Base-by-base conservation (phyloP, 2,797 vertebrate genomes). In the Selene dorsalis region DNA sequence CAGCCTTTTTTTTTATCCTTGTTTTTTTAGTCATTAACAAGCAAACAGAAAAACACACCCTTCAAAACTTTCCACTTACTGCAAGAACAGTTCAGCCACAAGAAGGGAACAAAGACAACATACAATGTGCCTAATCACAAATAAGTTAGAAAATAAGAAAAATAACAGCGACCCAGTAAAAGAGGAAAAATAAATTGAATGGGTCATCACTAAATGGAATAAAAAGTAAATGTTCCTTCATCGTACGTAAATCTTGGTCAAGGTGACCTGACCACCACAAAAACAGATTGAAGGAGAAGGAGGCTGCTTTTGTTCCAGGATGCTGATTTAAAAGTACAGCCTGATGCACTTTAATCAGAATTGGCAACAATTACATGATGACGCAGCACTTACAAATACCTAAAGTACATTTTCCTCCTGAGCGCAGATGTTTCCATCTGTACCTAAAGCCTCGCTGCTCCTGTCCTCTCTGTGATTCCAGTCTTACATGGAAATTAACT, bases 211-310 rank as follows among this genome's bases (percentile, higher is more conserved):
- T 43, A 10, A 38, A 66, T 62, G 2, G 24, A 66, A 58, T 24
- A 57, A 41, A 3, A 24, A 50, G 12, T 48, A 1, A 11, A 18
- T 6, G 4, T 32, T 18, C 41, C 3, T 32, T 38, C 14, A 24
- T 35, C 7, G 32, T 35, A 8, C 7, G 0, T n/a, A 35, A 8
- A 35, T 35, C 32, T 35, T 35, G 32, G 6, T 79, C 38, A 45
- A 57, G 52, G 24, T 57, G 63, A 73, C 16, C 35, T 70, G 47
- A 83, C 41, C n/a, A 35, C 20, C 45, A 39, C 2, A 22, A 4
- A 41, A 26, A 9, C 4, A 24, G 24, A 55, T 50, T 6, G 38
- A 57, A 20, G 32, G 26, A 24, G 38, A 57, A 20, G 32, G 26
- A 24, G 18, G n/a, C 39, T 61, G 56, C 61, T 67, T 57, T 14